phyloP scores from a whole-genome alignment of 2,113 vertebrate species.

The Entelurus aequoreus region DNA sequence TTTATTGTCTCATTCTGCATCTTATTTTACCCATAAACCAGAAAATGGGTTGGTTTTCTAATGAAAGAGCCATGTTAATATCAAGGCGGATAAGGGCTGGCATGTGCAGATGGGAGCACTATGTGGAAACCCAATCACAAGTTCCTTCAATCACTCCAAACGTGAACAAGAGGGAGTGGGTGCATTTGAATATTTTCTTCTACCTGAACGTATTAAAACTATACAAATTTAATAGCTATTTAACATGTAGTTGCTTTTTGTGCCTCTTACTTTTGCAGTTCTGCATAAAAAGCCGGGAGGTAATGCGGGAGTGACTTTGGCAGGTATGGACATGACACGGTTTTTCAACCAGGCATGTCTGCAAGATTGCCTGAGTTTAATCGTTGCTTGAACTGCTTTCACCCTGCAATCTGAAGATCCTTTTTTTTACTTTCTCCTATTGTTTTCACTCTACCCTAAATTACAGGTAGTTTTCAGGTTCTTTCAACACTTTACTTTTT shows the following conservation, averaged over 20 bases:
- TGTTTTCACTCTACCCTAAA: constrained; percentile 16
- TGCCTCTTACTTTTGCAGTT: constrained; percentile 61
- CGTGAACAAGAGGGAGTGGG: constrained; percentile 75
- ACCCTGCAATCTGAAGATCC: constrained; percentile 24
- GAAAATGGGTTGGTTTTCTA: constrained; percentile 83
- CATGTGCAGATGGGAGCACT: constrained; percentile 79
- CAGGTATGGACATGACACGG: constrained; percentile 79
- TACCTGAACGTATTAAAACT: constrained; percentile 84
- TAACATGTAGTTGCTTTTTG: constrained; percentile 83
- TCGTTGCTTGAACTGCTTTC: constrained; percentile 42
- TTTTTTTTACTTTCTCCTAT: constrained; percentile 20
- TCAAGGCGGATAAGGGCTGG: constrained; percentile 81
- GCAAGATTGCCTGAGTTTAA: constrained; percentile 44
- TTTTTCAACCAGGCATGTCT: constrained; percentile 70
- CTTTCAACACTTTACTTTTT: no score
- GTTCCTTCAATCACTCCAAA: constrained; percentile 88
- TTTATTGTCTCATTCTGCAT: constrained; percentile 88
- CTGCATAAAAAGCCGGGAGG: constrained; percentile 67
- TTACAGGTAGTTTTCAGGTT: neutral
- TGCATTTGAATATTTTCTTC: constrained; percentile 83
- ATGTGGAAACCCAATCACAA: constrained; percentile 93
- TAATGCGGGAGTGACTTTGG: constrained; percentile 76
- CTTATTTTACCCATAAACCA: constrained; percentile 85
- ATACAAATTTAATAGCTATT: constrained; percentile 83
- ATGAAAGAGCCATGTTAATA: constrained; percentile 94